Conservation (phyloP, 2,797 vertebrate species). For the Tauraco hartlaubi region DNA sequence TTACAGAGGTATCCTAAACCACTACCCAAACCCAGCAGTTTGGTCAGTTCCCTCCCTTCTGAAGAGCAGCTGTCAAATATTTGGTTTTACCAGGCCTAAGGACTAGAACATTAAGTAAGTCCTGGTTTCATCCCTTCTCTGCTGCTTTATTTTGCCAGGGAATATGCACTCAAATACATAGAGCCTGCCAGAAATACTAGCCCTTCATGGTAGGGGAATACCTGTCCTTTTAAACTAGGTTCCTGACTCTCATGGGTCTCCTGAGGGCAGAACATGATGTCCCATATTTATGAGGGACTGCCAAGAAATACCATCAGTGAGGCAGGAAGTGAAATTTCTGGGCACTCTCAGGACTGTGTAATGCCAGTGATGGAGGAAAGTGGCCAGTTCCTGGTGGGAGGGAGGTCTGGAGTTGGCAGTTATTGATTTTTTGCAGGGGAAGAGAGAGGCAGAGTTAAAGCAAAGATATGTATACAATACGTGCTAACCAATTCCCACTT, state of each 20-base stretch:
- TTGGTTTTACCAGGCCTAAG: not conserved
- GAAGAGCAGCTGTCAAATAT: not conserved
- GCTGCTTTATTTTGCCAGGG: not conserved
- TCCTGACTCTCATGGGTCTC: not conserved
- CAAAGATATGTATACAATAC: not conserved
- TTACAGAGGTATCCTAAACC: not conserved
- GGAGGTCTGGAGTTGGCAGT: not conserved
- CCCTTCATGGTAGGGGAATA: not conserved
- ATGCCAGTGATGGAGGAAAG: constrained; percentile 23
- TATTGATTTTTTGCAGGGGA: not conserved
- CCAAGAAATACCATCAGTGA: not conserved
- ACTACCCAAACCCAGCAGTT: not conserved
- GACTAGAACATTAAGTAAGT: not conserved
- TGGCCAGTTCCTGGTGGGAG: constrained; percentile 1
- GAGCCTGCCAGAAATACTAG: not conserved
- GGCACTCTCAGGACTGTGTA: not conserved
- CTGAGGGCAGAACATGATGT: constrained; percentile 29
- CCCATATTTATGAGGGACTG: not conserved
- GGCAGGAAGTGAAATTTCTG: constrained; percentile 21
- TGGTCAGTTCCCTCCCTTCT: not conserved
- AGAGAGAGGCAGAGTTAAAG: not conserved
- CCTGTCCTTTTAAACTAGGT: not conserved
- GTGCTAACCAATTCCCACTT: not conserved
- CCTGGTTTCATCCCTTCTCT: not conserved
- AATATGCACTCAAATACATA: not conserved